Evolutionary conservation across 2,888 invertebrate genomes (phyloP).

Genomic region (Catocala sponsa): DNA sequence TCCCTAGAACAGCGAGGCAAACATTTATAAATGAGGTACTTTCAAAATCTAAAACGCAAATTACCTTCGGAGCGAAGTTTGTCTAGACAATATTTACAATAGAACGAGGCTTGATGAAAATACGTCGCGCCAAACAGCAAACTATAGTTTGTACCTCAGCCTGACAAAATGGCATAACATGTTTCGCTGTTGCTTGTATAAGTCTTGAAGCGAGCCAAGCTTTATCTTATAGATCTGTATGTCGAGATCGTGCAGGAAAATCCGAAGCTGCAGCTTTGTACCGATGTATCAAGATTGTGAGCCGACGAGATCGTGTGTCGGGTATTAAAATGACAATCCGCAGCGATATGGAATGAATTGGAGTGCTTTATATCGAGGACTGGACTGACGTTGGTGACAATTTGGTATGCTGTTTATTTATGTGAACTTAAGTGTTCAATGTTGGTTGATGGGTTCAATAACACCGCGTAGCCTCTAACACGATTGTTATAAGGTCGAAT

Average conservation of each 20-base stretch:
- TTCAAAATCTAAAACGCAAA: slow-evolving; percentile 44
- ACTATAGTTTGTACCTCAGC: slow-evolving; percentile 17
- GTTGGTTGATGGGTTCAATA: slow-evolving; percentile 38
- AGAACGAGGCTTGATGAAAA: slow-evolving; percentile 35
- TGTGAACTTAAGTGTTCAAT: slow-evolving; percentile 36
- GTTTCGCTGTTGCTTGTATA: slow-evolving; percentile 28
- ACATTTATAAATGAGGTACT: slow-evolving; percentile 41
- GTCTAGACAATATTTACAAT: slow-evolving; percentile 50
- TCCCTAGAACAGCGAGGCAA: slow-evolving; percentile 28
- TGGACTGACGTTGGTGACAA: slow-evolving; percentile 24
- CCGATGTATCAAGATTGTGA: slow-evolving; percentile 67
- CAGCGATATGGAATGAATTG: slow-evolving; percentile 19
- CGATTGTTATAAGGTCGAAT: slow-evolving; percentile 19
- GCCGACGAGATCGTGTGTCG: slow-evolving; percentile 69
- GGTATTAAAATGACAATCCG: slow-evolving; percentile 64
- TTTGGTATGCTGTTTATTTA: slow-evolving; percentile 38
- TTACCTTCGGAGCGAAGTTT: slow-evolving; percentile 30
- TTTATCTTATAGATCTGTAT: slow-evolving; percentile 68
- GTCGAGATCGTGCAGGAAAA: slow-evolving; percentile 74
- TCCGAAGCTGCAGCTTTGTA: slow-evolving; percentile 52
- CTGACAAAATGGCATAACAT: slow-evolving; percentile 41
- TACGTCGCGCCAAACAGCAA: slow-evolving; percentile 25
- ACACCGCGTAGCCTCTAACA: slow-evolving; percentile 15
- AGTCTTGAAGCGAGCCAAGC: slow-evolving; percentile 33
- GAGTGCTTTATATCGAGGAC: slow-evolving; percentile 23